These are phyloP conservation scores for Aplocera efformata DNA, from an alignment of 2,888 invertebrate species.

Conservation along the genomic window DNA sequence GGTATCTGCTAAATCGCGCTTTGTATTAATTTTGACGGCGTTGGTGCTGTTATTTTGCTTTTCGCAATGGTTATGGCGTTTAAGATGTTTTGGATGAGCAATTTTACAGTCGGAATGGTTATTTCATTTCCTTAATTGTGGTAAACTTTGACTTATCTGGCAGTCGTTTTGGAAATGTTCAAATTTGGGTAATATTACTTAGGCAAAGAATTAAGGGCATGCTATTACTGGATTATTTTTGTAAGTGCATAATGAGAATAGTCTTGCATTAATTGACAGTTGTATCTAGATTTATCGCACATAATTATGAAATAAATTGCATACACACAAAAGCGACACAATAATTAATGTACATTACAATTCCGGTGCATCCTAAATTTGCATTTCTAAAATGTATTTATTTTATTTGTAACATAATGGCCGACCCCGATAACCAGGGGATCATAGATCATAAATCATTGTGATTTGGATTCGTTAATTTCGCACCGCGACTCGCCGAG, in stretches of 20 bases:
- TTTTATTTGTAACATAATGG: conserved; percentile 35
- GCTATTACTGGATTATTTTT: too few relatives aligned
- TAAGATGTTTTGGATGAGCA: conserved; percentile 30
- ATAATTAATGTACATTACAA: conserved; percentile 24
- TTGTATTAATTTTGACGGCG: conserved; percentile 70
- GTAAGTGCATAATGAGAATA: too few relatives aligned
- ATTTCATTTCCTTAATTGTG: conserved; percentile 61
- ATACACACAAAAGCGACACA: conserved; percentile 24
- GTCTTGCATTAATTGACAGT: too few relatives aligned
- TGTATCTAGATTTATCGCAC: conserved; percentile 8
- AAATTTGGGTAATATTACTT: conserved; percentile 11
- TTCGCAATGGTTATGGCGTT: conserved; percentile 42
- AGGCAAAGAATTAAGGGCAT: conserved; percentile 5
- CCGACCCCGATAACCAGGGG: conserved; percentile 51
- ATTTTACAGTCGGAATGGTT: conserved; percentile 32
- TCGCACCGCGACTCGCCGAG: conserved; percentile 27
- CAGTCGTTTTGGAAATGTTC: conserved; percentile 15
- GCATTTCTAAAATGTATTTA: conserved; percentile 31
- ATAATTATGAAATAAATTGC: conserved; percentile 21
- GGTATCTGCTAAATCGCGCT: conserved; percentile 59
- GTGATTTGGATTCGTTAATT: conserved; percentile 71
- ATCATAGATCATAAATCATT: conserved; percentile 65
- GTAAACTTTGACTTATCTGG: conserved; percentile 33
- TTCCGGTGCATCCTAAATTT: conserved; percentile 29
- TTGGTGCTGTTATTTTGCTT: conserved; percentile 58